Base-by-base conservation (phyloP, 2,113 vertebrate species). In the Gallinago undulata region DNA sequence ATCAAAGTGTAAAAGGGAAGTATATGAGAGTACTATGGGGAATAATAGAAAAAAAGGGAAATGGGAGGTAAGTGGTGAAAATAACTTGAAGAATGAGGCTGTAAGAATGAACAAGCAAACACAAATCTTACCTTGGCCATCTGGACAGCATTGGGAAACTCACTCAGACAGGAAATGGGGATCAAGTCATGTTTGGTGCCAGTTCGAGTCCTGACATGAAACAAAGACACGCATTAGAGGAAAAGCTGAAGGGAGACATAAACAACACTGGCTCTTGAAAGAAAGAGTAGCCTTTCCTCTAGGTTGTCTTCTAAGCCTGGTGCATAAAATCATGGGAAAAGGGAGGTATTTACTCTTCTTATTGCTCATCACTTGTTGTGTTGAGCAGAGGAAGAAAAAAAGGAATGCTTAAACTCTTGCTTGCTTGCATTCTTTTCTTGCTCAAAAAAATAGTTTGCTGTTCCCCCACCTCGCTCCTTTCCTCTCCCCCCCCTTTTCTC, bases 121-220 rank as follows among this genome's bases (percentile, higher is more conserved):
- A 55, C 2, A 1, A 68, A 90, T 84, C 86, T 91, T 98, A 99
- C 99, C 98, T 99, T 99, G 64, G 99, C 98, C 97, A 99, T 98
- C 91, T 99, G 98, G 39, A 98, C 98, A 75, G 98, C 98, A 87
- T 98, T 98, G 21, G 99, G 99, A 93, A 99, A 98, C 70, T 98
- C 84, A 96, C 97, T 96, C 98, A 99, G 93, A 98, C 98, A 87
- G 92, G 98, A 97, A 97, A 87, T 76, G 90, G 98, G 97, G 97
- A 99, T 96, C 78, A 98, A 95, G 75, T 98, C 98, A 90, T 99
- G 98, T 94, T 98, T 97, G 66, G 98, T 99, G 83, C 98, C 98
- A 68, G 98, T 98, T 83, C 98, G 99, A 98, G 98, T 98, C 97
- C 99, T 99, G 96, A 37, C 55, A 94, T 18, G 94, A 75, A 95